phyloP scores from a whole-genome alignment of 2,113 vertebrate genomes.

The Stigmatopora argus region DNA sequence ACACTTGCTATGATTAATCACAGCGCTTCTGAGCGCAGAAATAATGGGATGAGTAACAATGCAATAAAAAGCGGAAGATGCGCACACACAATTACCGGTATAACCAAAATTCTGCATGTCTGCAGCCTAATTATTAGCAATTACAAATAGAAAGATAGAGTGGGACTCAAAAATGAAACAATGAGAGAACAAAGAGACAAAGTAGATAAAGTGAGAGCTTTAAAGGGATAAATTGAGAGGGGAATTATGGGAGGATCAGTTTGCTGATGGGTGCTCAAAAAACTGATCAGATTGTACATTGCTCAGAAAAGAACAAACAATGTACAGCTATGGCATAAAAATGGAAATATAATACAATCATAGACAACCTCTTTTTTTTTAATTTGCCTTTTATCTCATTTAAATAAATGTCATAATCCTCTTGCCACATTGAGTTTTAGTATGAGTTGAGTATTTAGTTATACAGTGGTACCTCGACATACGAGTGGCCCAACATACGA shows the following conservation, averaged over 20 bases:
- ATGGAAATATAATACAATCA: constrained; percentile 10
- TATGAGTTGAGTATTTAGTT: too few species aligned
- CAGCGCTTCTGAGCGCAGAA: constrained; percentile 29
- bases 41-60: constrained; percentile 35
- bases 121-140: constrained; percentile 44
- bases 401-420: too few species aligned
- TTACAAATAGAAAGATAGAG: constrained; percentile 24
- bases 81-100: constrained; percentile 16
- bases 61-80: background rate
- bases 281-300: constrained; percentile 4
- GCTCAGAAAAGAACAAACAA: background rate
- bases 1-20: constrained; percentile 36
- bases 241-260: constrained; percentile 48
- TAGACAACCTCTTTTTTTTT: too few species aligned
- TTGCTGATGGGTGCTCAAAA: constrained; percentile 32
- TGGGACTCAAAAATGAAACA: constrained; percentile 58
- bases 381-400: too few species aligned
- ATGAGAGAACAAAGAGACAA: constrained; percentile 49
- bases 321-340: background rate
- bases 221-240: constrained; percentile 56
- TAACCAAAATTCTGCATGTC: constrained; percentile 50
- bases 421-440: too few species aligned
- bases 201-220: constrained; percentile 40
- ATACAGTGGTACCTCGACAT: too few species aligned
- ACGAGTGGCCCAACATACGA: too few species aligned